Evolutionary conservation across 2,113 vertebrate genomes (phyloP).

Genomic region (Caracal caracal): DNA sequence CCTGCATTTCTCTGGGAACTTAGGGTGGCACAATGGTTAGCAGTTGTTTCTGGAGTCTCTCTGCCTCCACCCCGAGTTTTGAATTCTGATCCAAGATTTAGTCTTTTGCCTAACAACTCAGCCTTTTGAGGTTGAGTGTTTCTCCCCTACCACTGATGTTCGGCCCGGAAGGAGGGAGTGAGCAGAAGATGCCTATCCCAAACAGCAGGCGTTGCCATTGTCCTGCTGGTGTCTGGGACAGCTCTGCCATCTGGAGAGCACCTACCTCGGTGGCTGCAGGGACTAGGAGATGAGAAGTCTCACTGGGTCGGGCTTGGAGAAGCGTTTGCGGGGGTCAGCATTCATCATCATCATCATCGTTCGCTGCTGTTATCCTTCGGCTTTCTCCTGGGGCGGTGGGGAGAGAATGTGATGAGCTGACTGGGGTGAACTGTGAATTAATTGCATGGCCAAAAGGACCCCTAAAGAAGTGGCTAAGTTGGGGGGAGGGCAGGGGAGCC

Average conservation of each 20-base stretch:
- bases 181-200: not conserved
- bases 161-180: not conserved
- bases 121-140: not conserved
- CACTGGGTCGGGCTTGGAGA: fast-evolving
- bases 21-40: not conserved
- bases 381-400: not conserved
- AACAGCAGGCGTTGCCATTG: fast-evolving
- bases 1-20: not conserved
- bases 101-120: not conserved
- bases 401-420: not conserved
- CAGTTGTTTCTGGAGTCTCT: not conserved
- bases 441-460: not conserved
- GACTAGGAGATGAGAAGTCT: not conserved
- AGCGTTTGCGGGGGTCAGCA: fast-evolving
- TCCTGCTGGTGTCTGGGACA: not conserved
- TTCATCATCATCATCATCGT: not conserved
- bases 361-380: not conserved
- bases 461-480: not conserved
- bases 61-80: not conserved
- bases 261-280: fast-evolving
- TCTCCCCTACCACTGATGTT: not conserved
- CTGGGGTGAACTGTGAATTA: not conserved
- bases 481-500: not conserved
- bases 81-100: not conserved
- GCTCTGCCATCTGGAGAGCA: no score